These are phyloP conservation scores for Montipora efflorescens DNA, from an alignment of 64 coral and sea anemone species.

Conservation along the genomic window DNA sequence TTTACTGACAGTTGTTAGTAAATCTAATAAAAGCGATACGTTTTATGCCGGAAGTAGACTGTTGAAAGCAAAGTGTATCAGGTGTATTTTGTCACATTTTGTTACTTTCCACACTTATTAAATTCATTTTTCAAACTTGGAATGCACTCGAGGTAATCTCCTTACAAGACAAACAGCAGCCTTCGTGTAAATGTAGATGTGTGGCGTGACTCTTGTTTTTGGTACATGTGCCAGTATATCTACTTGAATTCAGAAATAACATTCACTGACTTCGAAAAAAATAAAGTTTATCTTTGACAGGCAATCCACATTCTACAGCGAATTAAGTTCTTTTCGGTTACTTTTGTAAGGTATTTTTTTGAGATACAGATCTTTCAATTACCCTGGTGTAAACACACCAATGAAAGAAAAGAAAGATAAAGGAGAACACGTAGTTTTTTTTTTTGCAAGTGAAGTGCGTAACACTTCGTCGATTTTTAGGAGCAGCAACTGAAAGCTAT, in stretches of 20 bases:
- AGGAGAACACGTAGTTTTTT: neutral
- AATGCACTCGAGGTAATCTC: neutral
- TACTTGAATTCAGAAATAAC: neutral
- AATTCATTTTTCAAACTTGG: neutral
- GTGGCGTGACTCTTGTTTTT: neutral
- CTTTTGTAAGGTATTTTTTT: neutral
- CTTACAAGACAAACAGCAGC: neutral
- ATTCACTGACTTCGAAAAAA: neutral
- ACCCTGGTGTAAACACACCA: neutral
- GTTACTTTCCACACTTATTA: neutral
- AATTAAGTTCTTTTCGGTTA: neutral
- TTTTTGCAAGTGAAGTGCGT: conserved; percentile 7
- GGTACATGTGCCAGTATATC: neutral
- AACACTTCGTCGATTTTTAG: neutral
- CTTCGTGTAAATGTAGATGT: neutral
- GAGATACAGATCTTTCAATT: too few relatives aligned
- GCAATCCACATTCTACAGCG: neutral
- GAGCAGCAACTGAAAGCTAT: conserved; percentile 12
- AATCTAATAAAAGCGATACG: neutral
- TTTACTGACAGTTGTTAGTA: too few relatives aligned
- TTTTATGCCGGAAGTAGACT: neutral
- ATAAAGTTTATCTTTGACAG: neutral
- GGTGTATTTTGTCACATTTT: neutral
- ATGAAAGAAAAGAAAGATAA: neutral
- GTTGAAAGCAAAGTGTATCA: neutral